Conservation (phyloP, 2,797 vertebrate genomes). For the Lepus oiostolus region DNA sequence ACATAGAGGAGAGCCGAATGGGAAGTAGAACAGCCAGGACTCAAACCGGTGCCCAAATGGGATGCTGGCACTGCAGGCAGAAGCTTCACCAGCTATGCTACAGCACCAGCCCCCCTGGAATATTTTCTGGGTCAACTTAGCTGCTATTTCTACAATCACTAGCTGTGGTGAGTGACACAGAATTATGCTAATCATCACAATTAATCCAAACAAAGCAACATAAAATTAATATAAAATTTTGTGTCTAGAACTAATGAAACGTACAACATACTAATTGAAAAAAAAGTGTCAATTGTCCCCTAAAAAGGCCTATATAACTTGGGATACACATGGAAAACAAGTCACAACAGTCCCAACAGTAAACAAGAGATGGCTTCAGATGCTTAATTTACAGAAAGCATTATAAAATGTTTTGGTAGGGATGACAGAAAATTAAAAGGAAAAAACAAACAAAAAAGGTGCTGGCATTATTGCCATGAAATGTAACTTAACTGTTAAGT, state of each 20-base stretch:
- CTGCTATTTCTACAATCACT: neutral
- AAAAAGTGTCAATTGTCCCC: neutral
- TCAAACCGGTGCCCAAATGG: too few species aligned
- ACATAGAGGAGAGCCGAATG: too few species aligned
- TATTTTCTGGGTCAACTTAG: neutral
- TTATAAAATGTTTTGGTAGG: neutral
- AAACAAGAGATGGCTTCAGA: neutral
- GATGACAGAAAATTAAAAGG: neutral
- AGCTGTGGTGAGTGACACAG: neutral
- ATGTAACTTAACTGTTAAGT: neutral
- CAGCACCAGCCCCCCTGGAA: too few species aligned
- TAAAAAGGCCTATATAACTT: neutral
- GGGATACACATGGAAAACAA: neutral
- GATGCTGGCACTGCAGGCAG: too few species aligned
- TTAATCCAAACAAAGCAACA: slow-evolving; percentile 18
- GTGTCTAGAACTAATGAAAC: slow-evolving; percentile 26
- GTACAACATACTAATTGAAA: neutral
- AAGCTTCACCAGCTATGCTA: too few species aligned
- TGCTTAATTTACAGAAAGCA: neutral
- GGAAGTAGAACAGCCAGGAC: too few species aligned
- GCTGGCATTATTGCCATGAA: neutral
- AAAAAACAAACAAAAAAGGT: neutral
- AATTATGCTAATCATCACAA: slow-evolving; percentile 16
- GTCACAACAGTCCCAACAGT: neutral
- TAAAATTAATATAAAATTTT: slow-evolving; percentile 41